These are phyloP conservation scores for Gallinago undulata DNA, from an alignment of 2,113 vertebrate genomes.

Conservation along the genomic window DNA sequence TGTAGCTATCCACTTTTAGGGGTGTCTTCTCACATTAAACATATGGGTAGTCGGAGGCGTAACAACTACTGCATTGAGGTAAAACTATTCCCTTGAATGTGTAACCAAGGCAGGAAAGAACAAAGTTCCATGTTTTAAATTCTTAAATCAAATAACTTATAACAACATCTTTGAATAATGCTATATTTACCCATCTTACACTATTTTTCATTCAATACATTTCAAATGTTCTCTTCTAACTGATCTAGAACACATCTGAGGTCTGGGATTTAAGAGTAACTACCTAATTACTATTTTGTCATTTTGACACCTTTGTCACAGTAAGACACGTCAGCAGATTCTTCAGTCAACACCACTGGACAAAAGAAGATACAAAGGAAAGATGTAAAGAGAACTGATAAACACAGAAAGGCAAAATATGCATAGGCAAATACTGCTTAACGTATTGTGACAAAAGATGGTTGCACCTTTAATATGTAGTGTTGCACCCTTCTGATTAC, in stretches of 20 bases:
- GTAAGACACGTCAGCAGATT: constrained; percentile 54
- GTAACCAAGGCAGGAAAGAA: constrained; percentile 43
- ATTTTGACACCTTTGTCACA: constrained; percentile 56
- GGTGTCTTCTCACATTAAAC: not conserved
- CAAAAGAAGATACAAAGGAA: constrained; percentile 13
- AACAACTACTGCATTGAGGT: constrained; percentile 29
- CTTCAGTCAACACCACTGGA: constrained; percentile 23
- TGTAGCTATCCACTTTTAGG: constrained; percentile 42
- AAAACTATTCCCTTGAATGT: constrained; percentile 28
- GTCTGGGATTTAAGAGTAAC: constrained; percentile 18
- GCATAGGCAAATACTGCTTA: constrained; percentile 34
- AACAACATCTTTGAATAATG: not conserved
- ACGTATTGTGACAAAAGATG: not conserved
- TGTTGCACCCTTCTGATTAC: not conserved
- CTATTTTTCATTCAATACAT: not conserved
- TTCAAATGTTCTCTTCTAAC: not conserved
- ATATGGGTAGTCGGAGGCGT: not conserved
- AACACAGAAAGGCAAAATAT: constrained; percentile 51
- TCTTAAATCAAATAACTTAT: constrained; percentile 1
- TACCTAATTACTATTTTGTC: constrained; percentile 21
- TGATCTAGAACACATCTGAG: constrained; percentile 4
- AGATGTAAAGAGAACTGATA: not conserved
- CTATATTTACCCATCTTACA: not conserved
- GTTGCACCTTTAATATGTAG: not conserved
- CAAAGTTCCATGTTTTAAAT: not conserved